Conservation (phyloP, 2,797 vertebrate species). For the Florisuga fusca region DNA sequence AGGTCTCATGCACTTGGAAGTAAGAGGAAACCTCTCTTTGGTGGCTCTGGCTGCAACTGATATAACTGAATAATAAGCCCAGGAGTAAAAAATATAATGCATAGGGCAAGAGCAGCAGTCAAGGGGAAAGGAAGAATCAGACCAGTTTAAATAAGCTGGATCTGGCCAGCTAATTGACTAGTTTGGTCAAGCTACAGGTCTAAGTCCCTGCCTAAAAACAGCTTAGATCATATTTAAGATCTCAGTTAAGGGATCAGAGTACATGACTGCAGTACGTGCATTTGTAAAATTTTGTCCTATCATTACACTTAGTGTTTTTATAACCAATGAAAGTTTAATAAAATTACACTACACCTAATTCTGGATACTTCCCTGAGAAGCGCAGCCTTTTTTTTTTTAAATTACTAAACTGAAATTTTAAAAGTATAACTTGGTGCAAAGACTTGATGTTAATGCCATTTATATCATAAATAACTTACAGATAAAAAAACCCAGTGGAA, state of each 20-base stretch:
- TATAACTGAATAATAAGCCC: background rate
- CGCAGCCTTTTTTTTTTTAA: background rate
- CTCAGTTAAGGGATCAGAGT: background rate
- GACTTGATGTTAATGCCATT: background rate
- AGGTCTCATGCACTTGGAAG: background rate
- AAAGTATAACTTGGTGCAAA: background rate
- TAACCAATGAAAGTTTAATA: background rate
- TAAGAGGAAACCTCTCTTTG: background rate
- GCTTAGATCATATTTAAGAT: background rate
- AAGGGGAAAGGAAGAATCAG: background rate
- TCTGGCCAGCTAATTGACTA: too few relatives aligned
- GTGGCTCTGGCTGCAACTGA: background rate
- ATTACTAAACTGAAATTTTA: background rate
- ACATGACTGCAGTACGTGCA: background rate
- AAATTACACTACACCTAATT: background rate
- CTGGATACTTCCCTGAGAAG: background rate
- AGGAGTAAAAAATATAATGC: background rate
- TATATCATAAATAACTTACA: background rate
- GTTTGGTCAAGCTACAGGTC: background rate
- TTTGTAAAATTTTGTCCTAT: background rate
- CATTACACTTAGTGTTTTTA: background rate
- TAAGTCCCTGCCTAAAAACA: background rate
- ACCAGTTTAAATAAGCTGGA: background rate
- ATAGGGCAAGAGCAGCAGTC: background rate
- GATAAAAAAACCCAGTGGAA: background rate